Percentiles rank a stretch among this genome's conserved stretches.
phyloP scores from a whole-genome alignment of 2,888 invertebrate species.

The Chalcis sispes region DNA sequence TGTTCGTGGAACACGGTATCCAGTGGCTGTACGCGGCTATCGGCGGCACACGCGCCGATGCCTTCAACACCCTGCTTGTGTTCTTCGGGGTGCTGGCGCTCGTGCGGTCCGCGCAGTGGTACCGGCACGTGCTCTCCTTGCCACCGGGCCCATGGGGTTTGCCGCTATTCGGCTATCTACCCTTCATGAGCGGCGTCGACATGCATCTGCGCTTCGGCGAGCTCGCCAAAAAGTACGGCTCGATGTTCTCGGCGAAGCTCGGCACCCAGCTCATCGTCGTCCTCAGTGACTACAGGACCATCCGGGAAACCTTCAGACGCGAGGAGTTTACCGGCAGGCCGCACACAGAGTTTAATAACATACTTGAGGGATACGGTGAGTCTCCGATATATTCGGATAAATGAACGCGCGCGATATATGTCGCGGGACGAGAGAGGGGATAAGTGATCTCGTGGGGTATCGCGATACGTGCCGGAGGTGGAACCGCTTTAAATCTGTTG shows the following conservation, averaged over 20 bases:
- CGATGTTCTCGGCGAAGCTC: slow-evolving; percentile 87
- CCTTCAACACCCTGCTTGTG: slow-evolving; percentile 67
- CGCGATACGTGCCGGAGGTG: too few species aligned
- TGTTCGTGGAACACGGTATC: slow-evolving; percentile 68
- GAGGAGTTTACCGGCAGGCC: slow-evolving; percentile 94
- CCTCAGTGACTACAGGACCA: slow-evolving; percentile 90
- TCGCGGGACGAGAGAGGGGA: too few species aligned
- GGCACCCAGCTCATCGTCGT: slow-evolving; percentile 91
- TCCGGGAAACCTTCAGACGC: slow-evolving; percentile 89
- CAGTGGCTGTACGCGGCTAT: slow-evolving; percentile 59
- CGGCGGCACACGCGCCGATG: slow-evolving; percentile 32
- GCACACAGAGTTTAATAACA: slow-evolving; percentile 89
- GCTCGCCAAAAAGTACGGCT: slow-evolving; percentile 87
- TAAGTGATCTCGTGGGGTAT: too few species aligned
- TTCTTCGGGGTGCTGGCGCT: slow-evolving; percentile 76
- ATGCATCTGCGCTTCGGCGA: slow-evolving; percentile 87
- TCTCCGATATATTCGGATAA: slow-evolving; percentile 62
- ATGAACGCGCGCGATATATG: too few species aligned
- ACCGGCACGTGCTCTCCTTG: slow-evolving; percentile 70
- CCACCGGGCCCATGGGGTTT: slow-evolving; percentile 94
- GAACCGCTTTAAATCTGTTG: background rate
- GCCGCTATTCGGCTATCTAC: slow-evolving; percentile 89
- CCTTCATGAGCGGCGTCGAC: slow-evolving; percentile 85
- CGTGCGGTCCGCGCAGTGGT: slow-evolving; percentile 65
- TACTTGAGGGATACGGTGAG: slow-evolving; percentile 93